Evolutionary conservation across 2,113 vertebrate genomes (phyloP), one percentile per base, ranked within the genome.

Genomic region (Cottus gobio): DNA sequence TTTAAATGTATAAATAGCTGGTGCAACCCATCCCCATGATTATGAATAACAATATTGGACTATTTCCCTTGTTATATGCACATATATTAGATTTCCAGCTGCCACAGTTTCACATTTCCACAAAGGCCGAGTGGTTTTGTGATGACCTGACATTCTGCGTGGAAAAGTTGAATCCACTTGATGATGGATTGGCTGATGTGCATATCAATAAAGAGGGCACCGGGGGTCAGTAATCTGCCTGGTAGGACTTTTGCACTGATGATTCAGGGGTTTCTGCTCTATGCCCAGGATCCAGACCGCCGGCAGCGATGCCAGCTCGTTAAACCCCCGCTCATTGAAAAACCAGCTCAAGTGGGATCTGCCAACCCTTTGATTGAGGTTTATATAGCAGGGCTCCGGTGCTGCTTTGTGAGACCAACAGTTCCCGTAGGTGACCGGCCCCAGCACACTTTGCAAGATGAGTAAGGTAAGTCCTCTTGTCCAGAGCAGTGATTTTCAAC

Each of bases 221-320:
- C 18, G 71, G 11, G 46, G 85, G 77, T 90, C 90, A 91, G 89
- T 84, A 90, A 93, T 93, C 83, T 93, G 92, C 92, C 85, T 87
- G 81, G 12, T 89, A 62, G 84, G 91, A 87, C 78, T 85, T 93
- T 91, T 89, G 72, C 77, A 2, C 52, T 93, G 92, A 93, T 94
- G 93, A 93, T 85, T 94, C 92, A 93, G 90, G 93, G 90, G 34
- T 93, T 94, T 93, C 81, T 57, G 28, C 82, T 94, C 77, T 89
- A 83, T 91, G 83, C 69, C 80, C 73, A 75, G 91, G 90, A 91
- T 91, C 88, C 74, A 86, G 91, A 90, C 73, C 80, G 36, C 93
- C 92, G 91, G 91, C 93, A 92, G 77, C 64, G 31, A 60, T 72
- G 76, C 89, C 89, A 87, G 84, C 48, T 6, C 4, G 54, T 82